Base-by-base conservation (phyloP, 1,140 invertebrate species). In the Dendroctonus ponderosae region DNA sequence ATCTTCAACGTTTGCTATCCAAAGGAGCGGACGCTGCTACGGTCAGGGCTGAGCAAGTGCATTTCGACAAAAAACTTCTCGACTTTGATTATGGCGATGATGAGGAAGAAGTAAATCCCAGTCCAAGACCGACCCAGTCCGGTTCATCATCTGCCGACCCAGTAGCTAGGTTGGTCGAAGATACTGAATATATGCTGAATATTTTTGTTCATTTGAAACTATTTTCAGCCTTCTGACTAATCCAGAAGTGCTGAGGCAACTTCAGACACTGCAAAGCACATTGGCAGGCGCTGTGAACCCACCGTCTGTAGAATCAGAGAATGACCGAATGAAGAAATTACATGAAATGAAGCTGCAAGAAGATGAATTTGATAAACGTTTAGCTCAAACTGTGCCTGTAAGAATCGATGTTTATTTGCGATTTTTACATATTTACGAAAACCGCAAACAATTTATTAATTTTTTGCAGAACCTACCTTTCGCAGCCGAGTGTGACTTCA, bases 1-100 rank as follows among this genome's bases (percentile, higher is more conserved):
- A 85, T 73, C 77, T 86, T 54, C 83, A 86, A 72, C 81, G 86
- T 71, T 74, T 88, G 48, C 73, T 86, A 40, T 74, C 85, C 14
- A 83, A 84, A 61, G 77, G 81, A 60, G 81, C 79, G 11, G 80
- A 73, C 71, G 9, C 81, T 71, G 11, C 81, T 77, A 68, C 78
- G 78, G 73, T 71, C 59, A 62, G 66, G 7, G 72, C 74, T 14
- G 57, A 64, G 42, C 72, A 72, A 67, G 83, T 88, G 2, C 87
- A 87, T 70, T 89, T 90, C 76, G 87, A 86, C 75, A 90, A 89
- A 76, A 91, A 93, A 77, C 75, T 93, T 1, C 77, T 94, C 26
- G 91, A 93, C 75, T 93, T 91, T 81, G 91, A 93, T 78, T 93
- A 93, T 79, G 89, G 87, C 0, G 89, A 91, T 70, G 91, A 93